These are phyloP conservation scores for Enteromius viviparus DNA, from an alignment of 2,797 vertebrate genomes.

Conservation along the genomic window DNA sequence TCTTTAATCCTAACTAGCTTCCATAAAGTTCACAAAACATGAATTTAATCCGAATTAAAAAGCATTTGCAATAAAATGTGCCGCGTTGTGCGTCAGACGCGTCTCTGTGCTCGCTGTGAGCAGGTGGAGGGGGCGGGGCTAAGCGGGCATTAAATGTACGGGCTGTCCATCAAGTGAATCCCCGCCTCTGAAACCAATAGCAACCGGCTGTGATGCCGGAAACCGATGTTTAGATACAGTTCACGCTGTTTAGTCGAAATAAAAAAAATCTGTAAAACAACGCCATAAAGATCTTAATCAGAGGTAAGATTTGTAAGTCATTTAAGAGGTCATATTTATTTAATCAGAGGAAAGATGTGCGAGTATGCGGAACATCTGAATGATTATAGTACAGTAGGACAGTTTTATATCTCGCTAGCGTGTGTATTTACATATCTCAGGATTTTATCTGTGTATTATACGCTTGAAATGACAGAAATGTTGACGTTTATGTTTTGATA, in stretches of 20 bases:
- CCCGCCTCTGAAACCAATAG: constrained; percentile 25
- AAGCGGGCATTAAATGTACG: background rate
- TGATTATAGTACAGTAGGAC: background rate
- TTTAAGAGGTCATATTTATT: too few species aligned
- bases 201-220: constrained; percentile 5
- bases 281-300: background rate
- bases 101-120: background rate
- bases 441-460: background rate
- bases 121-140: constrained; percentile 30
- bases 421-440: background rate
- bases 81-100: background rate
- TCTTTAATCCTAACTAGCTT: background rate
- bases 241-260: background rate
- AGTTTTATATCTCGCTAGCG: background rate
- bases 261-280: background rate
- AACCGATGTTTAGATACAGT: background rate
- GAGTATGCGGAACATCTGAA: background rate
- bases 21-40: background rate
- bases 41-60: background rate
- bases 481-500: background rate
- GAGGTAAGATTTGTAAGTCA: constrained; percentile 3
- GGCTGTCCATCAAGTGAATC: background rate
- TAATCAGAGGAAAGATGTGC: background rate
- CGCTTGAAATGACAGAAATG: background rate
- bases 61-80: background rate